phyloP scores from a whole-genome alignment of 1,140 invertebrate species.

The Rhyacophila brunnea region DNA sequence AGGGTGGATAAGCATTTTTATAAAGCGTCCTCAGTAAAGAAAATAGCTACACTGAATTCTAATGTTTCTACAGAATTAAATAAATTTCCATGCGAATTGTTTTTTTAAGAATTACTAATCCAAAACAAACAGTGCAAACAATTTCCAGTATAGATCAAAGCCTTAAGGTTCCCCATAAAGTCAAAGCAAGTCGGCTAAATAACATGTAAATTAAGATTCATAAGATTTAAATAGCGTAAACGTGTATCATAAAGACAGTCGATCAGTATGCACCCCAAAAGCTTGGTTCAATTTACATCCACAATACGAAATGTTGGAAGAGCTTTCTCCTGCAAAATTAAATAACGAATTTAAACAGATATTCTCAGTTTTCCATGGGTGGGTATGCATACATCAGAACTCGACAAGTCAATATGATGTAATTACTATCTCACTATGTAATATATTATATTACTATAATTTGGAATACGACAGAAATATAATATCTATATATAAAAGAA shows the following conservation, averaged over 20 bases:
- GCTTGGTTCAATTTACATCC: constrained; percentile 24
- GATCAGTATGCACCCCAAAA: constrained; percentile 26
- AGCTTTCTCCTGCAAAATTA: neutral
- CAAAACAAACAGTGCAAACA: neutral
- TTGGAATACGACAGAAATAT: too few relatives aligned
- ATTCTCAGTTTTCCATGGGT: too few relatives aligned
- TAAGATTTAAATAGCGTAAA: constrained; percentile 26
- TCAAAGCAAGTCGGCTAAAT: constrained; percentile 5
- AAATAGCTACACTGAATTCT: too few relatives aligned
- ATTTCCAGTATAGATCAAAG: neutral
- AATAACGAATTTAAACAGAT: too few relatives aligned
- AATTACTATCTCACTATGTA: too few relatives aligned
- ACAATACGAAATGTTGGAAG: neutral
- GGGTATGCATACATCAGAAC: too few relatives aligned
- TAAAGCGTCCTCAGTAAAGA: too few relatives aligned
- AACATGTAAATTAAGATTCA: constrained; percentile 30
- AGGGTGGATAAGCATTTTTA: too few relatives aligned
- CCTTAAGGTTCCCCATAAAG: neutral
- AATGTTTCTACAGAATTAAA: too few relatives aligned
- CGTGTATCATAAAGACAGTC: constrained; percentile 25
- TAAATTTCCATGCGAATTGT: neutral
- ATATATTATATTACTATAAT: too few relatives aligned
- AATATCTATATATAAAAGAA: too few relatives aligned
- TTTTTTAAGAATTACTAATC: neutral
- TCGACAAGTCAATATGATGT: too few relatives aligned